Evolutionary conservation across 2,113 vertebrate genomes (phyloP), one percentile per base, ranked within the genome.

Genomic region (Neomonachus schauinslandi): DNA sequence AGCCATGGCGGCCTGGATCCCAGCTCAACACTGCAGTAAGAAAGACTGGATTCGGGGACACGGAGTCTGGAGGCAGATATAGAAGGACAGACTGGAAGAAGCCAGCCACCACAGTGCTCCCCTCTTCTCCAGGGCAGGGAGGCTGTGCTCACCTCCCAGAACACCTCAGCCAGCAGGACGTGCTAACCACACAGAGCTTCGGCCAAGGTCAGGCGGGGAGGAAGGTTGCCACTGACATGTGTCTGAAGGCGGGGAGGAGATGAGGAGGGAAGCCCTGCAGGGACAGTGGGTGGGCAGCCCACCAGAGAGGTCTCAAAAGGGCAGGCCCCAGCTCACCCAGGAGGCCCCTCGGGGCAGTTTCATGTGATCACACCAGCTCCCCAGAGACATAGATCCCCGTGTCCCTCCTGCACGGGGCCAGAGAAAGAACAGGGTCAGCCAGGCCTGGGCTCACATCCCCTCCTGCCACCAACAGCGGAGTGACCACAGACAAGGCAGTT

Each of bases 181-280:
- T 31, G 87, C 91, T 96, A 14, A 88, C 95, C 93, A 57, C 87
- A 88, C 94, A 76, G 53, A 94, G 51, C 86, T 65, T 84, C 36
- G 0, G 89, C 86, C 80, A 80, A 87, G 16, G 31, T 12, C 53
- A 63, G 65, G 63, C 79, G 71, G 53, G 95, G 71, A 51, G 93
- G 74, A 7, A 0, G n/a, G 5, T 92, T 91, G 93, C 97, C 93
- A 97, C 94, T 79, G 77, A 85, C 31, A 1, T n/a, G 28, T n/a
- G n/a, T 83, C 79, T 15, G 26, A 14, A 83, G 95, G 91, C 31
- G 2, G 0, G 46, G 49, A 79, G 31, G 33, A 24, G 26, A 15
- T 53, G 33, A 28, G 15, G 9, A 1, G 3, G 11, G 14, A 16
- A 26, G 72, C 31, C 61, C 59, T 36, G 6, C 13, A 5, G 11